Base-by-base conservation (phyloP, 1,140 invertebrate genomes). In the Eumeta japonica region DNA sequence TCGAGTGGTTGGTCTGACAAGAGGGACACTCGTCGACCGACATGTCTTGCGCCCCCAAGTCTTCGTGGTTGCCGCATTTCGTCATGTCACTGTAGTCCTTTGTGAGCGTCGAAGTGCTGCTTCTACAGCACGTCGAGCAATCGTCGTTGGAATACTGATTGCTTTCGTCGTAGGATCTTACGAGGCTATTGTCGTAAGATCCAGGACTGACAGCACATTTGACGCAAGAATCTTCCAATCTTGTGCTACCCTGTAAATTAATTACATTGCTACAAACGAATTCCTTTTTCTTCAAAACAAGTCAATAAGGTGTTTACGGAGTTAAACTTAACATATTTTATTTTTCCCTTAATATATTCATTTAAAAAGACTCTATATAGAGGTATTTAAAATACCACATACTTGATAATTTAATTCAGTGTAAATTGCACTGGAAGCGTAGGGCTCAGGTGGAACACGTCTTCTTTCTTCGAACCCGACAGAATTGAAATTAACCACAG, bases 31-130 rank as follows among this genome's bases (percentile, higher is more conserved):
- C 70, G 32, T 74, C 70, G 32, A 70, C 45, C 4, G 66, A 66
- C 41, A 70, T 58, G 9, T 74, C 65, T 53, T 67, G 70, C 17
- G 58, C 45, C 5, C 16, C 7, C 13, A 3, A 4, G 13, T 70
- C 65, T 38, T 70, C 66, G 3, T 61, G 62, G 28, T 72, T 67
- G 2, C 63, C 65, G 54, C 70, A 74, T 58, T 74, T 74, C 5
- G 70, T 74, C 70, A 74, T 74, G 44, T 74, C 70, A 45, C 66
- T 74, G 34, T 67, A 74, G 35, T 74, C 70, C 50, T 74, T 74
- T 15, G 70, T 74, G 32, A 74, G 47, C 13, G 70, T 74, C 1
- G 70, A 74, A 43, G 53, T 74, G 46, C 70, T 74, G 41, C 70
- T 74, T 19, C 70, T 50, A 44, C 70, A 74, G 41, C 70, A 74